Base-by-base conservation (phyloP, 1,140 invertebrate species). In the Polyergus mexicanus region DNA sequence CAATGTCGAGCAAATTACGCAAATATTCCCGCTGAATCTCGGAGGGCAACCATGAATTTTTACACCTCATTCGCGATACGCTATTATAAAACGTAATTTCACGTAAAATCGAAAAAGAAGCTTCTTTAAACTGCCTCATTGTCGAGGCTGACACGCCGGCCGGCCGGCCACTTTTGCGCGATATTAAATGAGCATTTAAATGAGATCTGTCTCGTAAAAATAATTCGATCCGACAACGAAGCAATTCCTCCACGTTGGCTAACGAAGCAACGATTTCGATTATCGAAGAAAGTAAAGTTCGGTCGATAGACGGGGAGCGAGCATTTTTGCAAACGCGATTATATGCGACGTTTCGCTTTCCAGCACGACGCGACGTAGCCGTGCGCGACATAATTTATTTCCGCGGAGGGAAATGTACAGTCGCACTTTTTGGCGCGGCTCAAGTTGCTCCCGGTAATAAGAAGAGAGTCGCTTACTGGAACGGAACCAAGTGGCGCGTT, bases 1-100 rank as follows among this genome's bases (percentile, higher is more conserved):
- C 83, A 86, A 89, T 89, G 84, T 89, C 74, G 68, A 80, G 86
- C 89, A 90, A 90, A 90, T 89, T 90, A 77, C 77, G 76, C 47
- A 54, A 80, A 58, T 86, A 78, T 89, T 89, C 65, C 63, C 88
- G 69, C 66, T 25, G 86, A 83, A 74, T 44, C 16, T 44, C 28
- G 13, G 28, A 60, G 19, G 19, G 25, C 54, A 41, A 51, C 32
- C 32, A 13, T 22, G 44, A 58, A 44, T 83, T 83, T 74, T 60
- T 83, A 83, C 54, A 8, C 68, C 28, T 44, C 51, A 58, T 60
- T 47, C 63, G 76, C 63, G 44, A 66, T 22, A 38, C 16, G 60
- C 41, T 22, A 35, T 81, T 81, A 38, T 38, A 54, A 54, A 54
- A 22, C 44, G 35, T 44, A 74, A 83, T 83, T 35, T 58, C 28